phyloP scores from a whole-genome alignment of 1,140 invertebrate genomes.

The Anastrepha ludens region DNA sequence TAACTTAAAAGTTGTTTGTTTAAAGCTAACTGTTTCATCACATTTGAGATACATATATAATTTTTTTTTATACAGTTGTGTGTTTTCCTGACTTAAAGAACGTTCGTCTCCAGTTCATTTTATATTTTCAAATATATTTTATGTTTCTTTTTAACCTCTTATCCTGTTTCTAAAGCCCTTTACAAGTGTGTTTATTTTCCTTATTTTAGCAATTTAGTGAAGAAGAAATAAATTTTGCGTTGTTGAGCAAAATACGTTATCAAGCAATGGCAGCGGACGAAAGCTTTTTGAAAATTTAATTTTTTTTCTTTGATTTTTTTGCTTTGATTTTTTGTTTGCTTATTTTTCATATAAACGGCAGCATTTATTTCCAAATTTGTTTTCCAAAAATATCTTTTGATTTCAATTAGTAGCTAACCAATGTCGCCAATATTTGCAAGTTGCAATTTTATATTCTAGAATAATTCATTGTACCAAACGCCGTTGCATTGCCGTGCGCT shows the following conservation, averaged over 20 bases:
- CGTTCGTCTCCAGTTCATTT: not conserved
- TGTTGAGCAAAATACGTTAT: not conserved
- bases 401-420: not conserved
- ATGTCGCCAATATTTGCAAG: not conserved
- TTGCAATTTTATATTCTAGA: not conserved
- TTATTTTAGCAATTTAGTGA: constrained; percentile 51
- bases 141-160: not conserved
- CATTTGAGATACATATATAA: not conserved
- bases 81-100: not conserved
- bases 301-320: not conserved
- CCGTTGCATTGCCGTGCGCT: constrained; percentile 5
- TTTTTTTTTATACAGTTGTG: not conserved
- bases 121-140: not conserved
- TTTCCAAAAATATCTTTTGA: not conserved
- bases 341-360: constrained; percentile 2
- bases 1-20: not conserved
- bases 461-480: not conserved
- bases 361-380: constrained; percentile 10
- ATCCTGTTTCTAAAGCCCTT: not conserved
- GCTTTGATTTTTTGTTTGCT: not conserved
- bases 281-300: not conserved
- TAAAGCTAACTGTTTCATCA: not conserved
- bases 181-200: not conserved
- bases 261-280: constrained; percentile 31
- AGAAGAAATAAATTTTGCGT: constrained; percentile 19